phyloP scores from a whole-genome alignment of 2,888 invertebrate genomes.

The Brachycybe producta region DNA sequence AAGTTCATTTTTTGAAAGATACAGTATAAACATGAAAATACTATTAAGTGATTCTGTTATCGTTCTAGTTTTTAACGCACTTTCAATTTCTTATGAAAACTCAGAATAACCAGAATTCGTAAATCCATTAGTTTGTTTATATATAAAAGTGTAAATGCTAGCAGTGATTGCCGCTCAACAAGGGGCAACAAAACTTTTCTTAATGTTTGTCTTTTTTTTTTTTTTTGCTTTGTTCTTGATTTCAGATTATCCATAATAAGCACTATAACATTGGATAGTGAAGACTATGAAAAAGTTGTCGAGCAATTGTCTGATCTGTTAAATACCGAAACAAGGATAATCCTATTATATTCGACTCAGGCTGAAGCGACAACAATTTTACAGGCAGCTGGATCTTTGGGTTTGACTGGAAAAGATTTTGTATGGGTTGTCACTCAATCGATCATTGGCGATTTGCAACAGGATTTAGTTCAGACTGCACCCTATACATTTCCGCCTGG shows the following conservation, averaged over 20 bases:
- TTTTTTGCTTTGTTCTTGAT: too few species aligned
- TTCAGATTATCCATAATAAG: constrained; percentile 18
- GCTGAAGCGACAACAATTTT: constrained; percentile 77
- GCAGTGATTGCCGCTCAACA: not conserved
- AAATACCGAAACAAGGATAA: constrained; percentile 79
- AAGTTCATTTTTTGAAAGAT: too few species aligned
- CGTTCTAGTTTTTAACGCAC: not conserved
- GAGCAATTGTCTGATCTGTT: constrained; percentile 64
- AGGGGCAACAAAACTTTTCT: too few species aligned
- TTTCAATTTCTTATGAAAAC: too few species aligned
- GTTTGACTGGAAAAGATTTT: constrained; percentile 79
- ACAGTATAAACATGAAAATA: not conserved
- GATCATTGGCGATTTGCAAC: constrained; percentile 47
- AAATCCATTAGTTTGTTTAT: constrained; percentile 40
- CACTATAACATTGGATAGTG: constrained; percentile 20
- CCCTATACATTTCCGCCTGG: constrained; percentile 64
- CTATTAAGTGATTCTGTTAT: not conserved
- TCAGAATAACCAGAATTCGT: constrained; percentile 27
- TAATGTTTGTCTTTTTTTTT: too few species aligned
- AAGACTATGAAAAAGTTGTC: constrained; percentile 43
- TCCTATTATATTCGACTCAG: constrained; percentile 78
- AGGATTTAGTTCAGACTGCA: constrained; percentile 50
- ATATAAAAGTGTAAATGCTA: constrained; percentile 74
- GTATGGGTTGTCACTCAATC: constrained; percentile 95
- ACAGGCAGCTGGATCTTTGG: constrained; percentile 53